phyloP scores from a whole-genome alignment of 2,797 vertebrate genomes.

The Peromyscus attwateri region DNA sequence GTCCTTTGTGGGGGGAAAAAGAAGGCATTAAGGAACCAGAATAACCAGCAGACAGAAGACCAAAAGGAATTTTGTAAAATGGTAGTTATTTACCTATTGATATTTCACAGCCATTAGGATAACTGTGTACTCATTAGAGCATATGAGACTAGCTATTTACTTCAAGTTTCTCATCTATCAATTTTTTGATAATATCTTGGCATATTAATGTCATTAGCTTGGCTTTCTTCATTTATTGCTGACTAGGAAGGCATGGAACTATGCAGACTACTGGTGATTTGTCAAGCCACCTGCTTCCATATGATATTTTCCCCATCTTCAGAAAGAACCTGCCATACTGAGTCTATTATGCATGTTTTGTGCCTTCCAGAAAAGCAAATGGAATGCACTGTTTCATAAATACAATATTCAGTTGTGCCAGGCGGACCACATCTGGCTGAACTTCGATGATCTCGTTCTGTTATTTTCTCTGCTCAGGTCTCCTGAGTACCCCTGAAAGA shows the following conservation, averaged over 20 bases:
- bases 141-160: not conserved
- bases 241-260: not conserved
- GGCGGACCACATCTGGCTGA: slow-evolving; percentile 49
- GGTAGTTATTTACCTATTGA: slow-evolving; percentile 39
- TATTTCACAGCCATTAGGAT: slow-evolving; percentile 36
- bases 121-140: slow-evolving; percentile 25
- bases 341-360: slow-evolving; percentile 70
- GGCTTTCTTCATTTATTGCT: slow-evolving; percentile 49
- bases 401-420: slow-evolving; percentile 67
- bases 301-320: not conserved
- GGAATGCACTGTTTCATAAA: slow-evolving; percentile 72
- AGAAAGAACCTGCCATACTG: slow-evolving; percentile 48
- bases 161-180: slow-evolving; percentile 41
- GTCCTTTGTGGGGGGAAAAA: not conserved
- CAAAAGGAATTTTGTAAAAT: not conserved
- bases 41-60: not conserved
- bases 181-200: slow-evolving; percentile 34
- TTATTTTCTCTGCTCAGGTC: slow-evolving; percentile 65
- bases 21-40: not conserved
- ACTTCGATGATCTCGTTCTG: slow-evolving; percentile 72
- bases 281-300: slow-evolving; percentile 27
- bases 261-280: slow-evolving; percentile 45
- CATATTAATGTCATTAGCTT: slow-evolving; percentile 26
- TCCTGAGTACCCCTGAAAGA: slow-evolving; percentile 62
- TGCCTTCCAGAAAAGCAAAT: slow-evolving; percentile 72